A percentile compares a stretch with the other conserved stretches of the same genome.
Conservation (phyloP, 1,140 invertebrate genomes). For the Drosophila pseudoobscura region DNA sequence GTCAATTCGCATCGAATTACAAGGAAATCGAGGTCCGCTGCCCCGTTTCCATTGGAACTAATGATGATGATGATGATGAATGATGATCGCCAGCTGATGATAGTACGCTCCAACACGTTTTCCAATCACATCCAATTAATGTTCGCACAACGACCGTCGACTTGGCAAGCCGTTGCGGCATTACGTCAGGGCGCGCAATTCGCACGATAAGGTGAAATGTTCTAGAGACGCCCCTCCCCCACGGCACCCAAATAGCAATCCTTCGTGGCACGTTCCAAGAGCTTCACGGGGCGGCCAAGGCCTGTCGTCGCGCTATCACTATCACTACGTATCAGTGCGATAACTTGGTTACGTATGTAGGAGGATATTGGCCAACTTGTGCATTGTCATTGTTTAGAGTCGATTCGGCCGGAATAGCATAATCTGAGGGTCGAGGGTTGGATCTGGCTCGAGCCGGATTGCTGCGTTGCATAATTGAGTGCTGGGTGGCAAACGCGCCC, state of each 20-base stretch:
- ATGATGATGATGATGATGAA: too few relatives aligned
- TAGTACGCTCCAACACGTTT: slow-evolving; percentile 56
- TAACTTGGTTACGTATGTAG: slow-evolving; percentile 18
- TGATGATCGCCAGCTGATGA: slow-evolving; percentile 31
- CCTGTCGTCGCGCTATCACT: not conserved
- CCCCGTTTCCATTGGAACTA: too few relatives aligned
- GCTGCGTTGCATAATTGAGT: not conserved
- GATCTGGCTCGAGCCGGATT: not conserved
- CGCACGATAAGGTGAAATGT: slow-evolving; percentile 5
- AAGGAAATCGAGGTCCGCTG: slow-evolving; percentile 11
- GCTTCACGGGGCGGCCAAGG: too few relatives aligned
- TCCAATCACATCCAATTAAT: slow-evolving; percentile 54
- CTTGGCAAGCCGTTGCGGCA: slow-evolving; percentile 1
- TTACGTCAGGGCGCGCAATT: slow-evolving; percentile 43
- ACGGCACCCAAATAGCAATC: slow-evolving; percentile 7
- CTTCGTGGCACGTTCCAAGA: not conserved
- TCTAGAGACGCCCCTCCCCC: not conserved
- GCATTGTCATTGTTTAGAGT: slow-evolving; percentile 32
- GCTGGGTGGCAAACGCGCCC: not conserved
- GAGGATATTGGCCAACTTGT: not conserved
- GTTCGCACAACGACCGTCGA: slow-evolving; percentile 6
- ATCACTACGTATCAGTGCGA: slow-evolving; percentile 17
- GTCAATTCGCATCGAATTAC: slow-evolving; percentile 32
- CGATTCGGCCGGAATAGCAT: not conserved
- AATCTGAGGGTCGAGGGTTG: slow-evolving; percentile 16